Evolutionary conservation across 2,888 invertebrate species (phyloP).

Genomic region (Drosophila neotestacea): DNA sequence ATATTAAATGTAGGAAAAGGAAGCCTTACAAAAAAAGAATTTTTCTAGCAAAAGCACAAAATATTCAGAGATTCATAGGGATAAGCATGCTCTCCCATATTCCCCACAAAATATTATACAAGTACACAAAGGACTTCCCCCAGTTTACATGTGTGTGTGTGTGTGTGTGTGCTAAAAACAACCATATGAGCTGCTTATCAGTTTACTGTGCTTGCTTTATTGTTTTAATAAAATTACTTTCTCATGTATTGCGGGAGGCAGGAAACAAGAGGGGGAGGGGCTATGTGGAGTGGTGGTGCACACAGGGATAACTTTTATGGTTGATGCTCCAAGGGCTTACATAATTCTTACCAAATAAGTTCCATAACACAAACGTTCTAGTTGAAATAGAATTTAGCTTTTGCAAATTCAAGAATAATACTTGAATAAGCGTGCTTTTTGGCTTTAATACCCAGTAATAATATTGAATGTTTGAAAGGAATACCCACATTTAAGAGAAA

Average conservation of each 20-base stretch:
- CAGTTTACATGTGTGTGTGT: background rate
- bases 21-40: background rate
- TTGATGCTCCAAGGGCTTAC: constrained; percentile 35
- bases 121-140: constrained; percentile 22
- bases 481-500: background rate
- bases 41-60: constrained; percentile 16
- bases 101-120: constrained; percentile 17
- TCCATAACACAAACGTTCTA: constrained; percentile 31
- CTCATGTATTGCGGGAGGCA: constrained; percentile 7
- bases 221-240: constrained; percentile 62
- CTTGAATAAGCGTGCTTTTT: constrained; percentile 31
- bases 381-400: constrained; percentile 40
- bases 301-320: constrained; percentile 29
- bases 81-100: constrained; percentile 27
- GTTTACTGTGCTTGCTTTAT: constrained; percentile 47
- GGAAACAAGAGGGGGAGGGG: background rate
- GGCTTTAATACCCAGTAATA: background rate
- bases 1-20: constrained; percentile 16
- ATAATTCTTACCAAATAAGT: constrained; percentile 34
- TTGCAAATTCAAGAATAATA: constrained; percentile 29
- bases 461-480: constrained; percentile 9
- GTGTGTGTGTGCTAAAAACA: constrained; percentile 17
- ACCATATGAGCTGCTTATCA: constrained; percentile 59
- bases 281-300: background rate
- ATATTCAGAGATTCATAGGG: constrained; percentile 31